Evolutionary conservation across 2,888 invertebrate genomes (phyloP).

Genomic region (Drosophila quinaria): DNA sequence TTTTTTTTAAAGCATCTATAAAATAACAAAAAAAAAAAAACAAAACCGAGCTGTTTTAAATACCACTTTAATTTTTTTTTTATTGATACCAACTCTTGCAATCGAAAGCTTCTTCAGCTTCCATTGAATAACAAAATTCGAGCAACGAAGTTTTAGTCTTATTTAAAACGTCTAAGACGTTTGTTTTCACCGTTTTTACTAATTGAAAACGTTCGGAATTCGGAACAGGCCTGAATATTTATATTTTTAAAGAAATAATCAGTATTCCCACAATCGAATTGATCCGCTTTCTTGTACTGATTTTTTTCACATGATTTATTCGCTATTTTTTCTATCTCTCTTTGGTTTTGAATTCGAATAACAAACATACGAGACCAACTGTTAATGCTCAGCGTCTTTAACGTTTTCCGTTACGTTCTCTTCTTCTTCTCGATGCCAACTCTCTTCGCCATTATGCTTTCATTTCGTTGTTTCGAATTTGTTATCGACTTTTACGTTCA

Average conservation of each 20-base stretch:
- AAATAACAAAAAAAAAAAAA: too few species aligned
- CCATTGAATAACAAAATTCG: too few species aligned
- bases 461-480: slow-evolving; percentile 57
- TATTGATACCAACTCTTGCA: too few species aligned
- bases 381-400: slow-evolving; percentile 53
- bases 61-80: too few species aligned
- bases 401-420: slow-evolving; percentile 53
- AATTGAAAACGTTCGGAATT: too few species aligned
- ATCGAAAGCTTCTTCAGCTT: too few species aligned
- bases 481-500: slow-evolving; percentile 63
- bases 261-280: background rate
- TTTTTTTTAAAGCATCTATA: too few species aligned
- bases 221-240: too few species aligned
- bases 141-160: too few species aligned
- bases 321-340: background rate
- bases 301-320: slow-evolving; percentile 32
- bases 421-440: slow-evolving; percentile 62
- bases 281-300: slow-evolving; percentile 40
- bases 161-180: too few species aligned
- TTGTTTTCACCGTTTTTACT: too few species aligned
- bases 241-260: background rate
- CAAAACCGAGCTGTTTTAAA: too few species aligned
- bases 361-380: slow-evolving; percentile 27
- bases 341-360: background rate
- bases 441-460: slow-evolving; percentile 66